Percentiles rank a stretch among this genome's conserved stretches.
phyloP scores from a whole-genome alignment of 2,797 vertebrate species.

The Danio choprae region DNA sequence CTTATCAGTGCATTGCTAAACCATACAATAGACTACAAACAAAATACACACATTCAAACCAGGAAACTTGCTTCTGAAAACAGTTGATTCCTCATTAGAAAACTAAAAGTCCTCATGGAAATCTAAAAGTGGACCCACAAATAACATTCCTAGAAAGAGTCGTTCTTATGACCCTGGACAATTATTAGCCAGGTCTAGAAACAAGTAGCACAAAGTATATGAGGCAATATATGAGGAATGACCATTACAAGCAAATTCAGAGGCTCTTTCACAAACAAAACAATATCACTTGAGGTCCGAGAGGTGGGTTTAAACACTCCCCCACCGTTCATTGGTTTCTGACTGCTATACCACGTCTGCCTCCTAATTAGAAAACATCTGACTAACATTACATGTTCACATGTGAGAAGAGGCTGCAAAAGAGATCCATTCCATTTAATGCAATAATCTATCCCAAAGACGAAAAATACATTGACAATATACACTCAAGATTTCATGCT shows the following conservation, averaged over 20 bases:
- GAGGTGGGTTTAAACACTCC: conserved; percentile 3
- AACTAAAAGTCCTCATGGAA: neutral
- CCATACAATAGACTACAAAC: no score
- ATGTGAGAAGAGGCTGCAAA: neutral
- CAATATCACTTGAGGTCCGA: neutral
- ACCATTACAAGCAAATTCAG: neutral
- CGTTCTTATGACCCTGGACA: neutral
- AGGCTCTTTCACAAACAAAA: neutral
- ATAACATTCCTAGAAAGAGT: neutral
- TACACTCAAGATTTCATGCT: neutral
- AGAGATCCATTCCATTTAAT: neutral
- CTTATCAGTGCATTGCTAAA: no score
- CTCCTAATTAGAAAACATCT: neutral
- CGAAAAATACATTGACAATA: neutral
- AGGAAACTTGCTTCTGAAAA: neutral
- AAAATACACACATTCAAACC: neutral
- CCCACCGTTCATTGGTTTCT: neutral
- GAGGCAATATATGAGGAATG: neutral
- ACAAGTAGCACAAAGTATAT: neutral
- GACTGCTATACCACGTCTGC: neutral
- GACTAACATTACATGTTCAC: conserved; percentile 1
- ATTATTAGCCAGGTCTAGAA: neutral
- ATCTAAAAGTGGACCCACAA: neutral
- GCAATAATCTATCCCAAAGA: neutral
- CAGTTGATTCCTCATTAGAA: neutral